Base-by-base conservation (phyloP, 2,888 invertebrate genomes). In the Troilus luridus region DNA sequence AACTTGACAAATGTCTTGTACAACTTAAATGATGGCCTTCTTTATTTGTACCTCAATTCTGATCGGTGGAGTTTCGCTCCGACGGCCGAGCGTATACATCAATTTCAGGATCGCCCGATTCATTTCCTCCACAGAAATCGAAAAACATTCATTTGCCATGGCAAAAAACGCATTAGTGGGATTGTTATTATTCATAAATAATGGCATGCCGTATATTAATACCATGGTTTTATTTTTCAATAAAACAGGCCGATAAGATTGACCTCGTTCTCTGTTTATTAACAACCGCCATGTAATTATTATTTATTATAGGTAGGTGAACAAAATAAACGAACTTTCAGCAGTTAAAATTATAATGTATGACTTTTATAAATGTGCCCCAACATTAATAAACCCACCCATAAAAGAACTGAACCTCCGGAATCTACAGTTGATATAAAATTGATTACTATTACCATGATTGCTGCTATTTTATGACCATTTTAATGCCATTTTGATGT, bases 41-140 rank as follows among this genome's bases (percentile, higher is more conserved):
- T 77, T 77, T 77, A 77, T 77, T 77, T 77, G 72, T 77, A 77
- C 41, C 27, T 41, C 27, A 77, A 41, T 77, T 77, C 72, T 41
- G 67, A 1, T 24, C 14, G 24, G 24, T 5, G 72, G 19, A 41
- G 27, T 41, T 77, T 41, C 72, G 41, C 27, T 77, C 41, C 72
- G 8, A 41, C 9, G 41, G 41, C 0, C 9, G 72, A 41, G 72
- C 17, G 72, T 7, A 77, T 77, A 12, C 41, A 77, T 77, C 72
- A 41, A 41, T 27, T 67, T 77, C 72, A 17, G 9, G 19, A 41
- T 41, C 72, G 14, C 27, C 19, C 8, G 41, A 77, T 77, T 77
- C 41, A 77, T 77, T 77, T 77, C 72, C 19, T 77, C 72, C 41
- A 17, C 41, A 77, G 72, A 41, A 77, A 77, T 77, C 27, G 72